These are phyloP conservation scores for Taenioides sp. DNA, from an alignment of 2,797 vertebrate species.

Conservation along the genomic window DNA sequence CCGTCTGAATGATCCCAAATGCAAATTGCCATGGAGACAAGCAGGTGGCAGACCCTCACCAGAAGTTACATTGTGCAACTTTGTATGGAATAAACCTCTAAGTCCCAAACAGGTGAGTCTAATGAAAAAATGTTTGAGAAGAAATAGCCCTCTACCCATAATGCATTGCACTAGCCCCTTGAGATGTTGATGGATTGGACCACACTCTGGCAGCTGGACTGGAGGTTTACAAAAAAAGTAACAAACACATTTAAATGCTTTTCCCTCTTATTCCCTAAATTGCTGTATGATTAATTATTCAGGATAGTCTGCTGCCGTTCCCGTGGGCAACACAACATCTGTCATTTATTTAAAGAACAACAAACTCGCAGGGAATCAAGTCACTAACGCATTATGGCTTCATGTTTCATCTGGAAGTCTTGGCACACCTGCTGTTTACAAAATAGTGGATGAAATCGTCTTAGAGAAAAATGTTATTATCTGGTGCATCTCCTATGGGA, in stretches of 20 bases:
- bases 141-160: constrained; percentile 38
- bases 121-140: not conserved
- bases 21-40: not conserved
- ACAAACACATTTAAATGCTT: constrained; percentile 65
- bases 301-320: constrained; percentile 46
- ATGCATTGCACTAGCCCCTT: constrained; percentile 43
- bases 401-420: constrained; percentile 48
- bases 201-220: constrained; percentile 60
- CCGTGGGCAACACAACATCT: constrained; percentile 66
- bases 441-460: constrained; percentile 51
- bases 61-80: not conserved
- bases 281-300: constrained; percentile 72
- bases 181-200: constrained; percentile 50
- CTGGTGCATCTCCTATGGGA: constrained; percentile 18
- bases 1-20: too few species aligned
- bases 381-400: constrained; percentile 60
- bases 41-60: not conserved
- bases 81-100: not conserved
- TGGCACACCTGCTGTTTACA: constrained; percentile 61
- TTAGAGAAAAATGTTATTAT: constrained; percentile 37
- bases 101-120: constrained; percentile 30
- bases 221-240: constrained; percentile 53
- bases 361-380: constrained; percentile 52
- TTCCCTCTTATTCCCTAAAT: constrained; percentile 55
- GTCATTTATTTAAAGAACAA: constrained; percentile 64